Base-by-base conservation (phyloP, 2,797 vertebrate species). In the Muscicapa striata region DNA sequence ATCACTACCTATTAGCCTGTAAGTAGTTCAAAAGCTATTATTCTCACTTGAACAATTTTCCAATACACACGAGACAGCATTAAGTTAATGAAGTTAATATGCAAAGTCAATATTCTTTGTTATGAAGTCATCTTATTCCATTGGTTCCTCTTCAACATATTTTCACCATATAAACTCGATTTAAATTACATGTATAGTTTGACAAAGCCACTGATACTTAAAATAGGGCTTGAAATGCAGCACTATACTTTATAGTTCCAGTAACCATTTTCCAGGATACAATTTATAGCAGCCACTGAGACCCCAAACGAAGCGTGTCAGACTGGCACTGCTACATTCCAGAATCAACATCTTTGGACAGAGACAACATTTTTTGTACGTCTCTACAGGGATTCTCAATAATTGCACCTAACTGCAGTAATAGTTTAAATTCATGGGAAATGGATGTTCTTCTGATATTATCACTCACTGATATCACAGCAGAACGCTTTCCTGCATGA, bases 11-110 rank as follows among this genome's bases (percentile, higher is more conserved):
- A 93, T 95, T 96, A 96, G 76, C 59, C 63, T 82, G 87, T 76
- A 94, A 95, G 89, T 84, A 95, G 91, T 94, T 96, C 94, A 95
- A 81, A 94, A 92, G 91, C 94, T 96, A 92, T 93, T 96, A 90
- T 94, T 96, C 73, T 94, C 94, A 95, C 85, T 96, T 95, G 89
- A 97, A 93, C 90, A 93, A 87, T 88, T 96, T 92, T 91, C 74
- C 91, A 87, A 54, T 94, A 86, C 80, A 87, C 91, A 92, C 54
- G 79, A 91, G 84, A 91, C 62, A 91, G 83, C 91, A 58, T 93
- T 93, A 91, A 94, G 69, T 87, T 95, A 90, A 95, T 84, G 74
- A 94, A 94, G 84, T 93, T 93, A 91, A 92, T 87, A 93, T 67
- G 73, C 79, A 72, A 92, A 93, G 93, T 87, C 93, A 94, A 78